Conservation (phyloP, 2,797 vertebrate species). For the Characodon lateralis region DNA sequence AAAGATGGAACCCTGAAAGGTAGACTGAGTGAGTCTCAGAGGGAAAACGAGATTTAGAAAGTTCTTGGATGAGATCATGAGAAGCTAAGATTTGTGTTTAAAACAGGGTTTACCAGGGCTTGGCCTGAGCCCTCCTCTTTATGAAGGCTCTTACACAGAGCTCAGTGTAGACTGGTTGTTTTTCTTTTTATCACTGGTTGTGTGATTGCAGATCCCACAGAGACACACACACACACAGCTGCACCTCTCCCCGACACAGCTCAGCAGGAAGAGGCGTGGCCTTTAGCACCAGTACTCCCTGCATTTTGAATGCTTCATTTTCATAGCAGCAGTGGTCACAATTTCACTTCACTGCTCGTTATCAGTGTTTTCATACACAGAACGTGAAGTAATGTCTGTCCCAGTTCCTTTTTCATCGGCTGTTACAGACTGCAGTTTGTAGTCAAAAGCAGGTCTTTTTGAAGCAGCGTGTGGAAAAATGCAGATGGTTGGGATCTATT, state of each 20-base stretch:
- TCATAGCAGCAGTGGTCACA: conserved; percentile 54
- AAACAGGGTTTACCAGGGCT: conserved; percentile 54
- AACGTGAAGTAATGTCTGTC: conserved; percentile 24
- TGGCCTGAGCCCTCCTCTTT: conserved; percentile 29
- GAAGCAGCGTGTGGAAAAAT: background rate
- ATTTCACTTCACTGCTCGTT: conserved; percentile 32
- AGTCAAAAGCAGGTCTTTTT: background rate
- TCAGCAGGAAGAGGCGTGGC: conserved; percentile 67
- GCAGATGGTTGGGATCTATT: background rate
- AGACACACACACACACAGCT: conserved; percentile 41
- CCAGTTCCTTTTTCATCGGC: background rate
- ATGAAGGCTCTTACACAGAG: conserved; percentile 16
- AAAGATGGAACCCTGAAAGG: conserved; percentile 26
- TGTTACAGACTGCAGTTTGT: background rate
- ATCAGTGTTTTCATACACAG: conserved; percentile 22
- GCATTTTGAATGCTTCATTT: conserved; percentile 51
- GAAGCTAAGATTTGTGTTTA: conserved; percentile 65
- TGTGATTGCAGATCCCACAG: conserved; percentile 16
- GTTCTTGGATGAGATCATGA: conserved; percentile 71
- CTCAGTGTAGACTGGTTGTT: conserved; percentile 11
- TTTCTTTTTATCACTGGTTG: conserved; percentile 20
- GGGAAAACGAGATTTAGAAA: conserved; percentile 47
- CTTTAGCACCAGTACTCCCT: conserved; percentile 47
- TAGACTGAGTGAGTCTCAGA: conserved; percentile 34
- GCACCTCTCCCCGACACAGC: conserved; percentile 71